A percentile compares a stretch with the other conserved stretches of the same genome.
Evolutionary conservation across 2,797 vertebrate species (phyloP).

Genomic region (Tenualosa ilisha): DNA sequence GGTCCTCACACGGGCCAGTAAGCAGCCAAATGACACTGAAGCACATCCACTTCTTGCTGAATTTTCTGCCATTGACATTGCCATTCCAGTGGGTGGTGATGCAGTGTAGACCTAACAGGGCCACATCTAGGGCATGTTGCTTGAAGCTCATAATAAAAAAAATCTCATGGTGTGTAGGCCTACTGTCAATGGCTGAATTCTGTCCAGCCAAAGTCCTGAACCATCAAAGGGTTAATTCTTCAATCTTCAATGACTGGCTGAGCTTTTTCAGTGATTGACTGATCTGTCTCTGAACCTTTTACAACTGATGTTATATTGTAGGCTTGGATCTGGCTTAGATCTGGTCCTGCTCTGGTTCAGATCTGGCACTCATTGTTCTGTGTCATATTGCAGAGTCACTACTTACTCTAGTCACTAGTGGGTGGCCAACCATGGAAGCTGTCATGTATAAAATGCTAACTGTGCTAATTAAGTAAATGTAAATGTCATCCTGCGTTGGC

Average conservation of each 20-base stretch:
- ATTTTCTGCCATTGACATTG: not conserved
- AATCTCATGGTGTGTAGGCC: not conserved
- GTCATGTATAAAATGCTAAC: not conserved
- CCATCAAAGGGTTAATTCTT: too few species aligned
- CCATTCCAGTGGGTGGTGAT: not conserved
- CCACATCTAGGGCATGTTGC: not conserved
- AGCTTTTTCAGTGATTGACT: too few species aligned
- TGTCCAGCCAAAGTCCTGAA: too few species aligned
- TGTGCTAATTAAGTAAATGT: not conserved
- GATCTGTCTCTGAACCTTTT: too few species aligned
- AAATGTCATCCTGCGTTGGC: not conserved
- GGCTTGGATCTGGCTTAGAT: too few species aligned
- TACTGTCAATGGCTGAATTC: too few species aligned
- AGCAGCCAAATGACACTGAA: not conserved
- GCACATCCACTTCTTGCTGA: not conserved
- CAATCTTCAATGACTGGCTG: too few species aligned
- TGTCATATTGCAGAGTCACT: not conserved
- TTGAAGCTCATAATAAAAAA: not conserved
- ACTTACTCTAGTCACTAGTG: not conserved
- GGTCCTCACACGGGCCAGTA: conserved; percentile 56
- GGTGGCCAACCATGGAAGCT: not conserved
- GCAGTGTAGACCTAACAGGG: not conserved
- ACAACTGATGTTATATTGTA: too few species aligned
- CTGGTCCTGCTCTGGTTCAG: not conserved
- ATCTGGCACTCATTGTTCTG: not conserved